A percentile compares a stretch with the other conserved stretches of the same genome.
These are phyloP conservation scores for Drosophila subobscura DNA, from an alignment of 1,140 invertebrate genomes.

Conservation along the genomic window DNA sequence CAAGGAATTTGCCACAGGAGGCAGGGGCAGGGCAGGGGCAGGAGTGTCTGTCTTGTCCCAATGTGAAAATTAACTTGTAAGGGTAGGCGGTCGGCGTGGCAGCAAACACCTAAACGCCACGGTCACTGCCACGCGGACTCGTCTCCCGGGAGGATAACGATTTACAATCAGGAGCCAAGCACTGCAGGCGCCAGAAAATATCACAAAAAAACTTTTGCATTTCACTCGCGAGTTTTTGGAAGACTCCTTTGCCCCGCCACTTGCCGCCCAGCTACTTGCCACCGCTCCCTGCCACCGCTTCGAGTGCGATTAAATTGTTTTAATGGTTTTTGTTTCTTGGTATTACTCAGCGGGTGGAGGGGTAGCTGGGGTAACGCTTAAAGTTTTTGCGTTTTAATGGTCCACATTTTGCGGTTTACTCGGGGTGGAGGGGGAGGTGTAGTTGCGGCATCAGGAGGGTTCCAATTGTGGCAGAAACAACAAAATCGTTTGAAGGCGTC, in stretches of 20 bases:
- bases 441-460: background rate
- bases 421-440: background rate
- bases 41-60: constrained; percentile 71
- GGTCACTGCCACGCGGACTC: background rate
- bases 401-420: constrained; percentile 35
- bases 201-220: constrained; percentile 71
- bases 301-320: constrained; percentile 80
- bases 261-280: too few species aligned
- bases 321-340: constrained; percentile 74
- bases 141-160: constrained; percentile 61
- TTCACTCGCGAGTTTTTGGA: constrained; percentile 76
- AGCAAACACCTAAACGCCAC: constrained; percentile 20
- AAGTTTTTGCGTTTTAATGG: constrained; percentile 75
- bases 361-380: constrained; percentile 36
- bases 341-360: background rate
- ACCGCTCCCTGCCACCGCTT: constrained; percentile 29
- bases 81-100: background rate
- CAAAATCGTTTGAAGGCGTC: constrained; percentile 25
- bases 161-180: constrained; percentile 73
- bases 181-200: constrained; percentile 61
- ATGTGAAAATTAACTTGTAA: constrained; percentile 81
- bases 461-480: constrained; percentile 41
- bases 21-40: constrained; percentile 1
- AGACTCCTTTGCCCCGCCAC: constrained; percentile 60
- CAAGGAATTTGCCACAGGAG: constrained; percentile 58